phyloP scores from a whole-genome alignment of 2,113 vertebrate genomes.

The Bujurquina vittata region DNA sequence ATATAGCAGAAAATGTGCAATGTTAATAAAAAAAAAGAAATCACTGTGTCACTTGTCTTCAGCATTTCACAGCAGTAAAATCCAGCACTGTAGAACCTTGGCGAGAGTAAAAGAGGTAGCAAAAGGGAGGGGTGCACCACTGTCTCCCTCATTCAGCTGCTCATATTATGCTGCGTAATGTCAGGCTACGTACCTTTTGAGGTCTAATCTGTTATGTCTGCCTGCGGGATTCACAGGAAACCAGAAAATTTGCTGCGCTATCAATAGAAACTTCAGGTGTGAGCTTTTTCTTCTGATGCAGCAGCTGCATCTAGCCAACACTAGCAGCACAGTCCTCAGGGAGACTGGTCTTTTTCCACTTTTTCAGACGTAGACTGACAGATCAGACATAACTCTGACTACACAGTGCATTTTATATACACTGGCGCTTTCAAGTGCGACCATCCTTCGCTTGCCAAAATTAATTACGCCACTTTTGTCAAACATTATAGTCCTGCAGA shows the following conservation, averaged over 20 bases:
- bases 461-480: conserved; percentile 43
- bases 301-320: conserved; percentile 42
- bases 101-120: conserved; percentile 17
- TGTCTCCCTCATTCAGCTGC: conserved; percentile 18
- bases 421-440: conserved; percentile 8
- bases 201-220: conserved; percentile 52
- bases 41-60: conserved; percentile 62
- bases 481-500: conserved; percentile 22
- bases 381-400: conserved; percentile 30
- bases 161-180: conserved; percentile 32
- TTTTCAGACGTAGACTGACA: conserved; percentile 41
- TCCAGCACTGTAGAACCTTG: conserved; percentile 5
- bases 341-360: conserved; percentile 43
- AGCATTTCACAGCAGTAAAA: conserved; percentile 50
- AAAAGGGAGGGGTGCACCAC: conserved; percentile 10
- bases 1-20: background rate
- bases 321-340: conserved; percentile 31
- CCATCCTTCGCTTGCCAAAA: conserved; percentile 35
- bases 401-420: conserved; percentile 9
- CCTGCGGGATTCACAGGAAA: conserved; percentile 43
- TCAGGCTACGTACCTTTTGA: conserved; percentile 31
- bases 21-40: conserved; percentile 43
- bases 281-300: conserved; percentile 41
- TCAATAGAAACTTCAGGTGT: conserved; percentile 61
- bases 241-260: conserved; percentile 51